Percentiles rank a stretch among this genome's conserved stretches.
Evolutionary conservation across 92 coral and sea anemone species (phyloP).

Genomic region (Siderastrea radians): DNA sequence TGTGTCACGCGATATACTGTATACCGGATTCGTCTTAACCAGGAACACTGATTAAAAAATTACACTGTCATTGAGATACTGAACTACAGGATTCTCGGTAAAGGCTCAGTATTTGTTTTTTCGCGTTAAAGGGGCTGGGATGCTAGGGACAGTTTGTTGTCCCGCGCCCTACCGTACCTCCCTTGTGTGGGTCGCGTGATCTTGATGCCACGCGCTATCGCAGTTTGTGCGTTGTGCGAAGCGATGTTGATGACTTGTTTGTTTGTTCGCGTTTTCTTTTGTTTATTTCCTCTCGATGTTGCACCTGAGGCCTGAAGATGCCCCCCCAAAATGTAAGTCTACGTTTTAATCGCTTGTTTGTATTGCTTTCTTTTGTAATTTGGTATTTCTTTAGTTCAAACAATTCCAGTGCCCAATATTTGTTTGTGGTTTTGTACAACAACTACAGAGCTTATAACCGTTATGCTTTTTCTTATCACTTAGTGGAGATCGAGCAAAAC

Average conservation of each 20-base stretch:
- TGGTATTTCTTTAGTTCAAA: background rate
- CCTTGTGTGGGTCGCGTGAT: background rate
- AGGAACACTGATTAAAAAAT: background rate
- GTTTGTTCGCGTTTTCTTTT: too few species aligned
- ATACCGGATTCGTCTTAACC: slow-evolving; percentile 7
- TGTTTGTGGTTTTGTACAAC: background rate
- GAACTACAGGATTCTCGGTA: background rate
- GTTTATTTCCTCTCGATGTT: too few species aligned
- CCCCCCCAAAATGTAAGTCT: background rate
- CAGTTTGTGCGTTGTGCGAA: background rate
- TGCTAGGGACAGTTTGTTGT: slow-evolving; percentile 1
- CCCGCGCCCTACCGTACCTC: slow-evolving; percentile 1
- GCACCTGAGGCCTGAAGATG: background rate
- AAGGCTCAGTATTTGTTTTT: background rate
- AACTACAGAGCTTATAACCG: too few species aligned
- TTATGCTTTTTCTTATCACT: too few species aligned
- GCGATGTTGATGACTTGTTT: too few species aligned
- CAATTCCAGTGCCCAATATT: too few species aligned
- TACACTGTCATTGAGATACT: background rate
- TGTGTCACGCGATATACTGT: background rate
- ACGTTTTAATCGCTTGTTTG: background rate
- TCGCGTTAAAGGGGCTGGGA: slow-evolving; percentile 20
- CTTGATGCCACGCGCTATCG: background rate
- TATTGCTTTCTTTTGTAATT: background rate
- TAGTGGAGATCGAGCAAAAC: too few species aligned